These are phyloP conservation scores for Gymnarchus niloticus DNA, from an alignment of 2,113 vertebrate genomes.

Conservation along the genomic window DNA sequence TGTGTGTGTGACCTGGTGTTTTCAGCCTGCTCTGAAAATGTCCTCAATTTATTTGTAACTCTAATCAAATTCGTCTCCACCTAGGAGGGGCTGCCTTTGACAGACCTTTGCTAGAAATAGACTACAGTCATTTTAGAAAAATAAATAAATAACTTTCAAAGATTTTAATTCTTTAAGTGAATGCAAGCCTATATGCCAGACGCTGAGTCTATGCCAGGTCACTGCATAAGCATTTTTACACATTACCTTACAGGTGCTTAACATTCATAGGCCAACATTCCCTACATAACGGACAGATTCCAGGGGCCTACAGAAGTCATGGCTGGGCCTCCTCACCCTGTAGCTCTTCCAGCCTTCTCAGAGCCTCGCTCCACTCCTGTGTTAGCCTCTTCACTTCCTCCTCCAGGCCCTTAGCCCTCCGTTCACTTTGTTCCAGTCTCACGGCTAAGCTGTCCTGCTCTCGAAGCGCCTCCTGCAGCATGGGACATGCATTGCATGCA, in stretches of 20 bases:
- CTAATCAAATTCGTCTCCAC: constrained; percentile 1
- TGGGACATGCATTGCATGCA: not conserved
- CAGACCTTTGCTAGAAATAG: not conserved
- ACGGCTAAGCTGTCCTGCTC: constrained; percentile 52
- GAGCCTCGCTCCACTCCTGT: constrained; percentile 55
- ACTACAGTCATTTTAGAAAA: not conserved
- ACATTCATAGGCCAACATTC: not conserved
- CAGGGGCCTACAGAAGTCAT: not conserved
- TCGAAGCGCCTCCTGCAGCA: constrained; percentile 52
- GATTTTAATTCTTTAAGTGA: not conserved
- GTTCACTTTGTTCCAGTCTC: constrained; percentile 60
- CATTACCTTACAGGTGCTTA: not conserved
- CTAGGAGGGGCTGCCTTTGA: not conserved
- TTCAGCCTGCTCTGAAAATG: not conserved
- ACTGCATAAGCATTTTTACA: not conserved
- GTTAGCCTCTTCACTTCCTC: constrained; percentile 58
- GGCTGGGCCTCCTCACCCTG: constrained; percentile 49
- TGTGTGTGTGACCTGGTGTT: not conserved
- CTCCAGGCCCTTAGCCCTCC: constrained; percentile 55
- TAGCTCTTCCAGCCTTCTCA: constrained; percentile 57
- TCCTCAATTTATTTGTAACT: not conserved
- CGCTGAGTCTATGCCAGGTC: not conserved
- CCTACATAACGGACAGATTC: not conserved
- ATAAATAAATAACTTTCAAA: not conserved
- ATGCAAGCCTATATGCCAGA: not conserved